These are phyloP conservation scores for Rynchops niger DNA, from an alignment of 2,113 vertebrate genomes.

Conservation along the genomic window DNA sequence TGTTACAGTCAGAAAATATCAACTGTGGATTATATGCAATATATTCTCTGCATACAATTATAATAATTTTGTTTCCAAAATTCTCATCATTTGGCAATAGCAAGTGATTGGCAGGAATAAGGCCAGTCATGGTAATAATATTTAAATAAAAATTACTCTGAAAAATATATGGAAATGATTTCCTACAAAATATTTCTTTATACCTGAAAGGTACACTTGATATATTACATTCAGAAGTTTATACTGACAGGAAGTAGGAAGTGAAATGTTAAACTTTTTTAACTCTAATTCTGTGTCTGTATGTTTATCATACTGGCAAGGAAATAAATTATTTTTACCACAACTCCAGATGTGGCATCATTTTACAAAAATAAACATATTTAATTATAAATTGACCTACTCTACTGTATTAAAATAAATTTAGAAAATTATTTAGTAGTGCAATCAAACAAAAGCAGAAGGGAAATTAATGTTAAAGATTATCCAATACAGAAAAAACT, in stretches of 20 bases:
- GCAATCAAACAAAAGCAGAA: neutral
- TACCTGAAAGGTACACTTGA: neutral
- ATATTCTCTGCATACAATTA: neutral
- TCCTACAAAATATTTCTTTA: neutral
- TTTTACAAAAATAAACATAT: neutral
- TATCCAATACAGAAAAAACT: neutral
- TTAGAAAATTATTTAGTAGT: neutral
- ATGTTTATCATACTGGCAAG: neutral
- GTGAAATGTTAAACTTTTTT: neutral
- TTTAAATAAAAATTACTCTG: neutral
- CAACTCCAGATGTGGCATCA: neutral
- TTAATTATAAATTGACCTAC: neutral
- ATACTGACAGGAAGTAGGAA: neutral
- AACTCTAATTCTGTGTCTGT: fast-evolving
- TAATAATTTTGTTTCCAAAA: neutral
- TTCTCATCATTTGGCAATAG: neutral
- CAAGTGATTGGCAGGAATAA: neutral
- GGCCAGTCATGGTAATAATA: neutral
- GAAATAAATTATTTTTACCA: neutral
- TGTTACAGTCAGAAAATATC: neutral
- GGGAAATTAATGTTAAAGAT: neutral
- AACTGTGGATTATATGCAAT: neutral
- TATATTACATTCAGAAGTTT: neutral
- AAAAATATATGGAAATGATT: neutral
- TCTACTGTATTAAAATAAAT: neutral